Conservation (phyloP, 2,797 vertebrate genomes). For the Mormyrops boulengeri region DNA sequence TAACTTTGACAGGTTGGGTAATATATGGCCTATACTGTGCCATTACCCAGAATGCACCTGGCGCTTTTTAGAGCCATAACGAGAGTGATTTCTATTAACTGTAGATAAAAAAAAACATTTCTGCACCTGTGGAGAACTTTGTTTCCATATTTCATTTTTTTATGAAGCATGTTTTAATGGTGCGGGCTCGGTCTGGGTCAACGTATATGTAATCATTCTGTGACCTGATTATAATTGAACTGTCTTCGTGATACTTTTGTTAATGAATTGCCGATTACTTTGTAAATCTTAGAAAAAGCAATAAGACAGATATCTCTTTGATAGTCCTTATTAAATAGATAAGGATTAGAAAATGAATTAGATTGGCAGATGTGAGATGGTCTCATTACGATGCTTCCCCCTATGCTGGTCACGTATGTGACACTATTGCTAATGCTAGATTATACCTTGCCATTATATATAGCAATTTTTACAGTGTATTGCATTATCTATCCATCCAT, state of each 20-base stretch:
- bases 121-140: neutral
- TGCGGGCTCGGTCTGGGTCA: neutral
- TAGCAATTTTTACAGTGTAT: neutral
- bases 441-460: neutral
- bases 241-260: neutral
- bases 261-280: neutral
- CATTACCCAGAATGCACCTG: slow-evolving; percentile 7
- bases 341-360: neutral
- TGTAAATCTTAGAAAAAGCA: neutral
- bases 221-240: neutral
- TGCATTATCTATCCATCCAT: neutral
- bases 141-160: slow-evolving; percentile 1
- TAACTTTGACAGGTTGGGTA: neutral
- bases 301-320: neutral
- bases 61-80: neutral
- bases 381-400: neutral
- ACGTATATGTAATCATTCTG: neutral
- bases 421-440: neutral
- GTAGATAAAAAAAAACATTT: neutral
- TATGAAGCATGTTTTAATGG: neutral
- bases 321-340: neutral
- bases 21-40: neutral
- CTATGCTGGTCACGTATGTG: neutral
- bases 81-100: neutral
- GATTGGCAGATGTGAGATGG: neutral